Evolutionary conservation across 2,888 invertebrate species (phyloP).

Genomic region (Tholera decimalis): DNA sequence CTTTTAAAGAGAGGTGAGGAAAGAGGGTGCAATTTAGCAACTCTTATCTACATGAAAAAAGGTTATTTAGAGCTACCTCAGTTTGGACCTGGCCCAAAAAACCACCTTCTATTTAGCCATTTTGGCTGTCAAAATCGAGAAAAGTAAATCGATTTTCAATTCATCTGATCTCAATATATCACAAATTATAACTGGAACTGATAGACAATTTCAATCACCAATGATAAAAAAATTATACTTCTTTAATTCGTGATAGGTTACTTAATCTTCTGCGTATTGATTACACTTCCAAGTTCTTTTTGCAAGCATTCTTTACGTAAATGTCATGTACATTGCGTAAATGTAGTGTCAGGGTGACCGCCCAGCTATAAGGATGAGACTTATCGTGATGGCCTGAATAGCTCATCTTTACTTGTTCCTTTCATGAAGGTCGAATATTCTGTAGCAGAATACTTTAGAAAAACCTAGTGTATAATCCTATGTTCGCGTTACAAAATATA

Average conservation of each 20-base stretch:
- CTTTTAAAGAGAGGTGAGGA: no score
- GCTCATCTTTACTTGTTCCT: neutral
- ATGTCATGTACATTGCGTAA: conserved; percentile 26
- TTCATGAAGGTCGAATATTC: conserved; percentile 7
- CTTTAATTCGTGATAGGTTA: conserved; percentile 41
- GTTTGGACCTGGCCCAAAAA: no score
- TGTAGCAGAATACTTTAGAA: no score
- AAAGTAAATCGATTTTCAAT: no score
- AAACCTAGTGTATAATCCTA: no score
- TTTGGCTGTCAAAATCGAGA: no score
- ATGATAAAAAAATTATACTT: no score
- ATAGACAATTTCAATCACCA: conserved; percentile 5
- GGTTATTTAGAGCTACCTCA: no score
- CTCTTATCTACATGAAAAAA: no score
- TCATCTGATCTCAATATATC: neutral
- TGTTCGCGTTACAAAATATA: no score
- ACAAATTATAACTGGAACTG: neutral
- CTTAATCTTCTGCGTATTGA: conserved; percentile 7
- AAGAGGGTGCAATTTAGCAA: no score
- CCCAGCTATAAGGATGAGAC: neutral
- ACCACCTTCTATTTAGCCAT: no score
- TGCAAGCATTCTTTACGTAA: conserved; percentile 8
- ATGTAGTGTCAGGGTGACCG: conserved; percentile 8
- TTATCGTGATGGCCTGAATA: conserved; percentile 25
- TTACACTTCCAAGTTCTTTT: conserved; percentile 16